Percentiles rank a stretch among this genome's conserved stretches.
Evolutionary conservation across 2,797 vertebrate genomes (phyloP).

Genomic region (Psittacula echo): DNA sequence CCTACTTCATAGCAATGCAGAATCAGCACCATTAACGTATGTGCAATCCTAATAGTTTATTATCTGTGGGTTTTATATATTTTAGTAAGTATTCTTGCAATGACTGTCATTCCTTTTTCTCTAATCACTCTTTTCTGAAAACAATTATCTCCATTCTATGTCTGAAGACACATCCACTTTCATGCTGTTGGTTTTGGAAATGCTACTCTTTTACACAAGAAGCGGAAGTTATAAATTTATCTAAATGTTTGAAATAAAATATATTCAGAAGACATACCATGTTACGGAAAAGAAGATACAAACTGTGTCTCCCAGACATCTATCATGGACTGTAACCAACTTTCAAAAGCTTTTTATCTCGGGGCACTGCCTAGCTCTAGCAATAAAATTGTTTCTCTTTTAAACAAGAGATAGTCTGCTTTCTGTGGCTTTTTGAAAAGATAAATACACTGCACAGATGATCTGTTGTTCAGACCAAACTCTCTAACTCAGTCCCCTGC

Average conservation of each 20-base stretch:
- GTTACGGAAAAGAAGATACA: not conserved
- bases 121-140: not conserved
- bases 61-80: not conserved
- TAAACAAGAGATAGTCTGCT: not conserved
- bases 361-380: not conserved
- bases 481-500: not conserved
- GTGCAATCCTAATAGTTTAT: not conserved
- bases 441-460: constrained; percentile 1
- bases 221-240: not conserved
- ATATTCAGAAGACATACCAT: not conserved
- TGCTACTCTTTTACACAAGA: not conserved
- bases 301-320: not conserved
- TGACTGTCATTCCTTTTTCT: not conserved
- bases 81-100: not conserved
- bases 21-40: not conserved
- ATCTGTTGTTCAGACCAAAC: not conserved
- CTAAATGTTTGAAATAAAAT: not conserved
- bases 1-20: not conserved
- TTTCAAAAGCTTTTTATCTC: constrained; percentile 13
- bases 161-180: not conserved
- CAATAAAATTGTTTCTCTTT: constrained; percentile 32
- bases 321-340: not conserved
- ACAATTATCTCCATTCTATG: not conserved
- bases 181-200: not conserved
- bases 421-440: not conserved